Conservation (phyloP, 2,113 vertebrate genomes). For the Myiozetetes cayanensis region DNA sequence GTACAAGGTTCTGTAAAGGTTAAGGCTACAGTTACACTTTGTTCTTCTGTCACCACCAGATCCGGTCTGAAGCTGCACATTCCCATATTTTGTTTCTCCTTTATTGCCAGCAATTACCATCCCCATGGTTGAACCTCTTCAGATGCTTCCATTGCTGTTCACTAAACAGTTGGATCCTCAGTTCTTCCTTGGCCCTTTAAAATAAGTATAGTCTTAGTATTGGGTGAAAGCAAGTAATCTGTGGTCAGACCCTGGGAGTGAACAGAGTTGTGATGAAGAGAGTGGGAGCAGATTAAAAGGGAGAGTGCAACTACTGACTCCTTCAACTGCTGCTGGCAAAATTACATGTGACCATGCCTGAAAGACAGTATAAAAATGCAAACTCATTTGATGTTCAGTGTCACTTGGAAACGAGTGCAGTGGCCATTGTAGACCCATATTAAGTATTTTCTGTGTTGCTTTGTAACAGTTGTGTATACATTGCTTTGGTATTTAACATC, state of each 20-base stretch:
- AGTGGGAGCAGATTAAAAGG: neutral
- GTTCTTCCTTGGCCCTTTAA: neutral
- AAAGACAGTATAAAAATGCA: neutral
- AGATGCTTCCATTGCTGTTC: neutral
- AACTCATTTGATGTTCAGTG: neutral
- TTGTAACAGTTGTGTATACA: neutral
- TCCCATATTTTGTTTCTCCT: neutral
- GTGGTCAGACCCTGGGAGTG: neutral
- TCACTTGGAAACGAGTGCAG: neutral
- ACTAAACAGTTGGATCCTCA: neutral
- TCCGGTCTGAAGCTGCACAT: neutral
- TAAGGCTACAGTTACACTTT: neutral
- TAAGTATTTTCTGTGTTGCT: neutral
- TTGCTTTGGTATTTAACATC: neutral
- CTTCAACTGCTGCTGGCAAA: neutral
- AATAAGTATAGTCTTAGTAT: neutral
- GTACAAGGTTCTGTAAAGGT: neutral
- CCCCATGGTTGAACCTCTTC: neutral
- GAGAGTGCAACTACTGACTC: neutral
- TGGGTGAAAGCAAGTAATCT: neutral
- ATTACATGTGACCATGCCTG: neutral
- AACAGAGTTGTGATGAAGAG: neutral
- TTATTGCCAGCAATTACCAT: neutral
- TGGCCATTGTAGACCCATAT: neutral
- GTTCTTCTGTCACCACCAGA: neutral